Conservation (phyloP, 2,888 invertebrate species). For the Amorpha juglandis region DNA sequence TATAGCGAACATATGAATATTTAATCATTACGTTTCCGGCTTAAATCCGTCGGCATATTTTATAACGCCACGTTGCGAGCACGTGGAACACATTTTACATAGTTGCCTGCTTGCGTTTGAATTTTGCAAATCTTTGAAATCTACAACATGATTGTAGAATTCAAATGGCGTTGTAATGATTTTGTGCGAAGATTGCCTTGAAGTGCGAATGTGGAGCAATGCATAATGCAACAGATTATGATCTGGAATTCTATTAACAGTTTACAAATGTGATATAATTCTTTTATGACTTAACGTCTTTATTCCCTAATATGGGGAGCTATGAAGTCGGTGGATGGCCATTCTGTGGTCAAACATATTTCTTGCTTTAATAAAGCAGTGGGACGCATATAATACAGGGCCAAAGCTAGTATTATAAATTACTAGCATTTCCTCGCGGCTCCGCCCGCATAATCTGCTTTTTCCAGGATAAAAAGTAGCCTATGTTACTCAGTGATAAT, state of each 20-base stretch:
- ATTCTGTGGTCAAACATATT: neutral
- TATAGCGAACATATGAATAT: neutral
- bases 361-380: neutral
- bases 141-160: slow-evolving; percentile 21
- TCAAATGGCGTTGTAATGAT: slow-evolving; percentile 18
- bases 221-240: slow-evolving; percentile 39
- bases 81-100: neutral
- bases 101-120: slow-evolving; percentile 1
- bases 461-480: too few relatives aligned
- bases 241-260: slow-evolving; percentile 21
- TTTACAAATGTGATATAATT: slow-evolving; percentile 17
- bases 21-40: neutral
- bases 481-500: too few relatives aligned
- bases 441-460: too few relatives aligned
- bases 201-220: slow-evolving; percentile 48
- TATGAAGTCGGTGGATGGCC: neutral
- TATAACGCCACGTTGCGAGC: neutral
- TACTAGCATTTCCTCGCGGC: too few relatives aligned
- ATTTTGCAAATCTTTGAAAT: slow-evolving; percentile 22
- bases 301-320: neutral
- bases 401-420: too few relatives aligned
- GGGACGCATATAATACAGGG: neutral
- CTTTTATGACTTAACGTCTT: slow-evolving; percentile 6
- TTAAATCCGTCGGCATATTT: slow-evolving; percentile 3
- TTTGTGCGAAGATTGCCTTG: slow-evolving; percentile 43